Evolutionary conservation across 1,140 invertebrate genomes (phyloP), one percentile per base, ranked within the genome.

Genomic region (Asbolus verrucosus): DNA sequence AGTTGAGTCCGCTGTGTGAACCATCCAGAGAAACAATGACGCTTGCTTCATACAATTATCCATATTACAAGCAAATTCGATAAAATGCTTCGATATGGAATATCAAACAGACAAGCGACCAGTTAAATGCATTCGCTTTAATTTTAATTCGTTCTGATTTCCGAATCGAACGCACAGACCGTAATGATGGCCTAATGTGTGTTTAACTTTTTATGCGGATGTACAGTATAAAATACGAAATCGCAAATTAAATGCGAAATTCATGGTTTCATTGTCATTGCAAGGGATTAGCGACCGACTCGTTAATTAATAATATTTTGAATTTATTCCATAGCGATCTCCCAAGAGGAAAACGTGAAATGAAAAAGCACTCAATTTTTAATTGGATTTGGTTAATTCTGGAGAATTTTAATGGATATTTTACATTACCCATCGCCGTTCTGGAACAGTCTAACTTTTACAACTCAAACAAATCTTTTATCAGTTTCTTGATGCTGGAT

Each of bases 281-380:
- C 38, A 21, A 54, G 65, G 70, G 73, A 39, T 63, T 70, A 67
- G 46, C 46, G 46, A 30, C 46, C 24, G 46, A 3, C 21, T 54
- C 19, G 67, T 76, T 76, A 75, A 77, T 77, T 75, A 77, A 74
- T 69, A 72, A 75, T 72, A 75, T 77, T 77, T 71, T 60, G 73
- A 66, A 72, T 76, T 75, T 76, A 76, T 75, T 73, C 69, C 67
- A 59, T 70, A 46, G 24, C 59, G 36, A 59, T 43, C 69, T 69
- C 50, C 63, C 24, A 36, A 43, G 68, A 31, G 69, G 65, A 66
- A 54, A 72, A 68, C 61, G 67, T 18, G 71, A 81, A 81, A 79
- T 78, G 80, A 77, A 81, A 81, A 81, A 81, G 80, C 80, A 81
- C 80, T 81, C 78, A 80, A 80, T 80, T 81, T 81, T 81, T 81